Evolutionary conservation across 2,113 vertebrate species (phyloP), one percentile per base, ranked within the genome.

Genomic region (Ciconia maguari): DNA sequence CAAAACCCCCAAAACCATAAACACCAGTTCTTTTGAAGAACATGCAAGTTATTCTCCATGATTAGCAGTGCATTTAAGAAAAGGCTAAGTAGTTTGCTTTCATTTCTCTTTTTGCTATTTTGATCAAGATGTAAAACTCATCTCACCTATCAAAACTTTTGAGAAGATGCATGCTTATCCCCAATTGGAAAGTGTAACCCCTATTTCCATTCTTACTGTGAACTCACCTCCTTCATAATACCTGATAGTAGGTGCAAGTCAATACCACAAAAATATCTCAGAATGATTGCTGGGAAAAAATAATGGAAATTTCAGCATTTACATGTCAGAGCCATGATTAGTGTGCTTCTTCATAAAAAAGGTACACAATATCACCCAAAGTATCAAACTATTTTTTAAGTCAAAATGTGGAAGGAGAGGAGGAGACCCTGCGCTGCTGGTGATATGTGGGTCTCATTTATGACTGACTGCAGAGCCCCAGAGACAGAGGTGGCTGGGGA

Each of bases 371-470:
- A 68, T 30, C 49, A 48, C 22, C 5, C 29, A 16, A 80, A 72
- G n/a, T 18, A 70, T 46, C 10, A 16, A 51, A 19, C 7, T 61
- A 8, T 16, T 55, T 22, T 69, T 36, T 9, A 68, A 41, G 9
- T 34, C 18, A 29, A 68, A 49, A 57, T 11, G 14, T 21, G 12
- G 36, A 68, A 68, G 11, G 6, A 52, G 55, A 69, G 11, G 26
- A 14, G 20, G 3, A 76, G 54, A 15, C 15, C 27, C 14, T 61
- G 36, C 24, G 6, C 44, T 21, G 16, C 9, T 61, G 69, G 60
- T 27, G 29, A 6, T 6, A 17, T 0, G 1, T 9, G 29, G 38
- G 34, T 52, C 46, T 74, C 41, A 22, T n/a, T 69, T 8, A 30
- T 7, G 32, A 30, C 13, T 8, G 19, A 14, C 14, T 10, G n/a